Evolutionary conservation across 2,113 vertebrate genomes (phyloP), one percentile per base, ranked within the genome.

Genomic region (Cygnus atratus): DNA sequence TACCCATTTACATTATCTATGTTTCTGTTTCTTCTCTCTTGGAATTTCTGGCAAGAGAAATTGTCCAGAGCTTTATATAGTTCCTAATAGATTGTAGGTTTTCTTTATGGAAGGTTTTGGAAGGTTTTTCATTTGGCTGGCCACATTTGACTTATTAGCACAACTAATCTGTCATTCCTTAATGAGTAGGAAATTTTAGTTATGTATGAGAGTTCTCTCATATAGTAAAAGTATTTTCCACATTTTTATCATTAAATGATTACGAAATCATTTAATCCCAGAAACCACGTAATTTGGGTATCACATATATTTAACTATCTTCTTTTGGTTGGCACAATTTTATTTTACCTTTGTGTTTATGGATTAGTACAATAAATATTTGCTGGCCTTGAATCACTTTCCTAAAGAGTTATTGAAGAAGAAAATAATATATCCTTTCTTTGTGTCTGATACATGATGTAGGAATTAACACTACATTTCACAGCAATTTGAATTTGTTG

Each of bases 1-100:
- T 71, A 93, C 3, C 15, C n/a, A 52, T 73, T 74, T 82, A 71
- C 95, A 93, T 85, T 41, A 57, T 11, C 4, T 44, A 8, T 72
- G 19, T 74, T 43, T 79, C 48, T 20, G 16, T 78, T 87, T 16
- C 31, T 81, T 89, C 57, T 70, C 29, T 71, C 61, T 50, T 77
- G 73, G 43, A 79, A 90, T 65, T 93, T 95, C 61, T 93, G 77
- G 77, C 44, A 86, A 86, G 33, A 89, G 7, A 89, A 90, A 90
- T 77, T 70, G 29, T 77, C 44, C 33, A 48, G 58, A 85, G 54
- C 37, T 94, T 78, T 84, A 77, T 48, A 52, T 35, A 20, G 16
- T 13, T 74, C 17, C 84, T 63, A 91, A 90, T 20, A 88, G 14
- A 88, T 16, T 65, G 15, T 25, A 84, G 15, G 13, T 19, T 82